Conservation (phyloP, 2,113 vertebrate genomes). For the Cygnus atratus region DNA sequence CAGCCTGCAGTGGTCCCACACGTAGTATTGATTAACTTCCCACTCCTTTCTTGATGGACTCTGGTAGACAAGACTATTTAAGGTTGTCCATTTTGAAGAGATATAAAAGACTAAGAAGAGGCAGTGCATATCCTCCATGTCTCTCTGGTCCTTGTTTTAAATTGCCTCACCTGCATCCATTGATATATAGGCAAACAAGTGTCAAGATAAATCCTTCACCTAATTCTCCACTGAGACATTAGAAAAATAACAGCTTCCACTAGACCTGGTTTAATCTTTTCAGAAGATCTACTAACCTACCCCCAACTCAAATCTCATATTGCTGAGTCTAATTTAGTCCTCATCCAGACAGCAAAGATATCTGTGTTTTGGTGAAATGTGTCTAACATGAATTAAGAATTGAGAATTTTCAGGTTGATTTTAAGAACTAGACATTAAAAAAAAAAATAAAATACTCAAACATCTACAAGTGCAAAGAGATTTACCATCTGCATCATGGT, state of each 20-base stretch:
- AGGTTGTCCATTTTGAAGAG: neutral
- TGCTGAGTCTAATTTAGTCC: neutral
- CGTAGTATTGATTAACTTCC: neutral
- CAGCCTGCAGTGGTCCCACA: neutral
- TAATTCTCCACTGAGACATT: neutral
- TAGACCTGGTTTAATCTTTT: neutral
- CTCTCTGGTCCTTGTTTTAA: neutral
- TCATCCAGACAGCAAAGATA: neutral
- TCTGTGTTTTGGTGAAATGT: neutral
- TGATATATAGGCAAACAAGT: neutral
- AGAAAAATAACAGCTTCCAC: neutral
- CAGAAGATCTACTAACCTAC: neutral
- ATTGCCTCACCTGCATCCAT: neutral
- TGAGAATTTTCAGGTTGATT: neutral
- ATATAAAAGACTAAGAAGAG: neutral
- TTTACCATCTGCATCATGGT: neutral
- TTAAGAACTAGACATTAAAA: neutral
- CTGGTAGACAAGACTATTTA: neutral
- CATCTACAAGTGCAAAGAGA: neutral
- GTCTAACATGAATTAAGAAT: neutral
- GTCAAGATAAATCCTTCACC: neutral
- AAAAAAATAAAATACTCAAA: neutral
- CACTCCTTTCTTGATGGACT: neutral
- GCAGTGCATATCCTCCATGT: neutral
- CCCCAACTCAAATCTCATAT: neutral